A percentile compares a stretch with the other conserved stretches of the same genome.
phyloP scores from a whole-genome alignment of 2,888 invertebrate species.

The Lacanobia wlatinum region DNA sequence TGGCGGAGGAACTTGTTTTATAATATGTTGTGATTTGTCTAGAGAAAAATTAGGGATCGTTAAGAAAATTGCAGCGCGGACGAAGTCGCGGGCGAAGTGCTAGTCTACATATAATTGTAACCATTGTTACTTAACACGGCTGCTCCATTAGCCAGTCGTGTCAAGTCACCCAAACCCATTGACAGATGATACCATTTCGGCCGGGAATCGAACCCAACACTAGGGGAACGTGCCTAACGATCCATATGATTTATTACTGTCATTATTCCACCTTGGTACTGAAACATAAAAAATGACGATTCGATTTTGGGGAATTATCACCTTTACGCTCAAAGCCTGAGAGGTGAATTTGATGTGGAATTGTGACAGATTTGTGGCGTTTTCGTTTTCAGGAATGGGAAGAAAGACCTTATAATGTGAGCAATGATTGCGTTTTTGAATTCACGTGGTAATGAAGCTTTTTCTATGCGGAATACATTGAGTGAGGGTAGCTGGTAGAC shows the following conservation, averaged over 20 bases:
- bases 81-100: too few relatives aligned
- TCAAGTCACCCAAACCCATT: constrained; percentile 88
- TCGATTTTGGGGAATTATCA: constrained; percentile 30
- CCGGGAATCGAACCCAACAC: constrained; percentile 88
- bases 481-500: constrained; percentile 17
- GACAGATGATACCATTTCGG: constrained; percentile 91
- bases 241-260: constrained; percentile 91
- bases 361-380: constrained; percentile 39
- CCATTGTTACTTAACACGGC: constrained; percentile 81
- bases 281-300: constrained; percentile 79
- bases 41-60: too few relatives aligned
- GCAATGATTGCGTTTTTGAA: constrained; percentile 84
- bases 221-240: constrained; percentile 89
- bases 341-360: constrained; percentile 46
- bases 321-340: constrained; percentile 40
- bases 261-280: constrained; percentile 81
- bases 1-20: too few relatives aligned
- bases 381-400: constrained; percentile 58
- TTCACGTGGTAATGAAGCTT: constrained; percentile 75
- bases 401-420: constrained; percentile 74
- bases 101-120: constrained; percentile 64
- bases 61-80: too few relatives aligned
- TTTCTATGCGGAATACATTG: constrained; percentile 53
- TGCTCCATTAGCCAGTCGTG: constrained; percentile 89
- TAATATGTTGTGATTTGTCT: too few relatives aligned